Percentiles rank a stretch among this genome's conserved stretches.
Conservation (phyloP, 2,888 invertebrate genomes). For the Galerucella pusilla region DNA sequence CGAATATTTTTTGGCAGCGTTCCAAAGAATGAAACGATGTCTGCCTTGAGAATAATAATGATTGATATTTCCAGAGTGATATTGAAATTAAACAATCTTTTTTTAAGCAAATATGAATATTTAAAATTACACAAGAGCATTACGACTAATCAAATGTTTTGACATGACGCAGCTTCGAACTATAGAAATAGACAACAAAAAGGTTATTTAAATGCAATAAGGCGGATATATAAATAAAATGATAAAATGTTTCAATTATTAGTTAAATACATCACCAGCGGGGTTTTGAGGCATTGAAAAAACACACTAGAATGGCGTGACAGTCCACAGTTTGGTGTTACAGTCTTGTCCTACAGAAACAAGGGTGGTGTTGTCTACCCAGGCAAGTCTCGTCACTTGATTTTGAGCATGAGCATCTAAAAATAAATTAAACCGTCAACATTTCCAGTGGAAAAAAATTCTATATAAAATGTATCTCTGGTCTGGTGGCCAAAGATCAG, state of each 20-base stretch:
- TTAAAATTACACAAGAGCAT: background rate
- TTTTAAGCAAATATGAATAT: no score
- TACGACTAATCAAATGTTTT: background rate
- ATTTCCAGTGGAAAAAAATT: no score
- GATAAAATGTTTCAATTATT: conserved; percentile 9
- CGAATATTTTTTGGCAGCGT: no score
- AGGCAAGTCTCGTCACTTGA: conserved; percentile 91
- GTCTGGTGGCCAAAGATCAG: no score
- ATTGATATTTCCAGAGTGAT: no score
- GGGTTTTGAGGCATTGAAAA: conserved; percentile 13
- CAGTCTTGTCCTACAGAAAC: conserved; percentile 97
- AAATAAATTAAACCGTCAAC: conserved; percentile 50
- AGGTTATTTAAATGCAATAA: conserved; percentile 22
- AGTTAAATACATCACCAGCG: background rate
- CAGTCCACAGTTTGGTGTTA: conserved; percentile 92
- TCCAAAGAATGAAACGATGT: no score
- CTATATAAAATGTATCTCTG: no score
- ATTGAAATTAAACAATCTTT: no score
- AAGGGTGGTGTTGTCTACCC: conserved; percentile 90
- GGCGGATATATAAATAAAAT: conserved; percentile 15
- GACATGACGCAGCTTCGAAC: background rate
- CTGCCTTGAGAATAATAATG: no score
- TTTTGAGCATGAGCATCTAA: conserved; percentile 97
- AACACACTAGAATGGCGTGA: conserved; percentile 69
- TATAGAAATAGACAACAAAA: conserved; percentile 6